Evolutionary conservation across 2,888 invertebrate species (phyloP).

Genomic region (Oxyscelio sp.): DNA sequence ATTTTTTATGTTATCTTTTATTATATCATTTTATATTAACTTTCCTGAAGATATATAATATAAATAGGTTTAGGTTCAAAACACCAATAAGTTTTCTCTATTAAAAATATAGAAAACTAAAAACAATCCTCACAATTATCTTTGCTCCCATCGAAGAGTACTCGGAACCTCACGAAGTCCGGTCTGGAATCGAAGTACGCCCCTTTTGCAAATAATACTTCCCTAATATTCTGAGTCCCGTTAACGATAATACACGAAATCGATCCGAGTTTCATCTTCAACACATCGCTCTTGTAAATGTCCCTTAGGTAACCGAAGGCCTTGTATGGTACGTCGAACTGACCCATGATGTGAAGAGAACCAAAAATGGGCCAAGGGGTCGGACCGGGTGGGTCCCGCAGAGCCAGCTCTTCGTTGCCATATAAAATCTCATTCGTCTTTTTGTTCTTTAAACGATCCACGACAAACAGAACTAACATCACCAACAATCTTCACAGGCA

Average conservation of each 20-base stretch:
- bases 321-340: slow-evolving; percentile 90
- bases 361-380: slow-evolving; percentile 90
- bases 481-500: too few relatives aligned
- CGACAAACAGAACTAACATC: slow-evolving; percentile 79
- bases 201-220: slow-evolving; percentile 90
- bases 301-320: slow-evolving; percentile 89
- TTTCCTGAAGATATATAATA: too few relatives aligned
- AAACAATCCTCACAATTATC: slow-evolving; percentile 93
- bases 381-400: slow-evolving; percentile 89
- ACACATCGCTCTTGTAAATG: slow-evolving; percentile 89
- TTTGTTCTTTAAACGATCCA: slow-evolving; percentile 79
- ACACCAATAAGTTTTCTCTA: too few relatives aligned
- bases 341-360: slow-evolving; percentile 90
- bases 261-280: slow-evolving; percentile 90
- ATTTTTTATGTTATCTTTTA: too few relatives aligned
- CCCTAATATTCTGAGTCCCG: slow-evolving; percentile 90
- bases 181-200: slow-evolving; percentile 91
- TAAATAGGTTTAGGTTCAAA: too few relatives aligned
- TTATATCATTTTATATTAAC: too few relatives aligned
- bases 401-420: slow-evolving; percentile 73
- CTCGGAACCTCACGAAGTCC: slow-evolving; percentile 90
- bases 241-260: slow-evolving; percentile 90
- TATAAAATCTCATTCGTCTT: slow-evolving; percentile 67
- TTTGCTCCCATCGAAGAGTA: slow-evolving; percentile 91
- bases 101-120: too few relatives aligned